phyloP scores from a whole-genome alignment of 2,888 invertebrate genomes.

The Siphlonurus alternatus region DNA sequence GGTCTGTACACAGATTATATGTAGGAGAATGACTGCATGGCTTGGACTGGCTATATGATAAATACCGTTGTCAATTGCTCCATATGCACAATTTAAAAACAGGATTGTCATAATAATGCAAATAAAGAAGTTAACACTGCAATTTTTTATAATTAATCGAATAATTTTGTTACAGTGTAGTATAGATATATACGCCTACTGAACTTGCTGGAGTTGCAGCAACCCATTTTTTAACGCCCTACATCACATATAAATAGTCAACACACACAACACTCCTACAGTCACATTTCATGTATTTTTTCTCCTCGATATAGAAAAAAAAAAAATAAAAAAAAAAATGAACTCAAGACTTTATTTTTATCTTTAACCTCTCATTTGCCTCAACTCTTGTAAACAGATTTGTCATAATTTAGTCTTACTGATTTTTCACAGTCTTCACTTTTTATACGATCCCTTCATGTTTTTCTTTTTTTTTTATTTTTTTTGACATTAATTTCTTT shows the following conservation, averaged over 20 bases:
- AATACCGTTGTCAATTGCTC: too few relatives aligned
- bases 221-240: neutral
- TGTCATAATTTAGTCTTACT: neutral
- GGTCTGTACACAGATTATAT: too few relatives aligned
- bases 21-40: too few relatives aligned
- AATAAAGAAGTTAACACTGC: too few relatives aligned
- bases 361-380: neutral
- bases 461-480: neutral
- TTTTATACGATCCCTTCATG: neutral
- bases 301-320: neutral
- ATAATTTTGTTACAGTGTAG: too few relatives aligned
- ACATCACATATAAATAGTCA: neutral
- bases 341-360: neutral
- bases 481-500: neutral
- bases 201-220: neutral
- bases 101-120: too few relatives aligned
- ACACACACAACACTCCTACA: neutral
- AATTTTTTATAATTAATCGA: too few relatives aligned
- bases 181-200: too few relatives aligned
- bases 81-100: too few relatives aligned
- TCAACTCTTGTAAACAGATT: neutral
- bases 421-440: neutral
- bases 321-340: neutral
- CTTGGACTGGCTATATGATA: too few relatives aligned
- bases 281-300: neutral